A percentile compares a stretch with the other conserved stretches of the same genome.
These are phyloP conservation scores for Novumbra hubbsi DNA, from an alignment of 2,797 vertebrate species.

Conservation along the genomic window DNA sequence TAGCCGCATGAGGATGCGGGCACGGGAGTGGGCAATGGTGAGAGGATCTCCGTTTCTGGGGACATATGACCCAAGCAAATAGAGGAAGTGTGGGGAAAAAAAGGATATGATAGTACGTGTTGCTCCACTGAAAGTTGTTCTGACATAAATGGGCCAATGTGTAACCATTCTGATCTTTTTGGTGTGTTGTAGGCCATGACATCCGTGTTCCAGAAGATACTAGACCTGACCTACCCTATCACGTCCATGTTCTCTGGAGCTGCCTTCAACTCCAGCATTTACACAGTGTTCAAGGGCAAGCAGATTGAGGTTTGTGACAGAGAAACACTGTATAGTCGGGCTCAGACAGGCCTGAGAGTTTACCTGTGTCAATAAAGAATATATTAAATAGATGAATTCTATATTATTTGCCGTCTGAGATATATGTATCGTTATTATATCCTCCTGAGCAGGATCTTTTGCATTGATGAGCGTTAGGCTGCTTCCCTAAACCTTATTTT, in stretches of 20 bases:
- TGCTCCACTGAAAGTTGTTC: neutral
- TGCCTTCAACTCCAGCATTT: constrained; percentile 84
- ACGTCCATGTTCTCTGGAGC: constrained; percentile 95
- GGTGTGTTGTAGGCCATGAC: constrained; percentile 80
- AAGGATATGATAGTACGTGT: too few relatives aligned
- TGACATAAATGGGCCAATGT: neutral
- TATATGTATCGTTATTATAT: neutral
- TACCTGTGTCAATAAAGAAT: neutral
- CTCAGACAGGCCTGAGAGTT: neutral
- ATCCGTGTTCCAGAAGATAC: constrained; percentile 81
- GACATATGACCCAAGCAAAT: too few relatives aligned
- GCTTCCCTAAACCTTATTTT: neutral
- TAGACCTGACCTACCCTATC: constrained; percentile 92
- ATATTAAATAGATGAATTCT: neutral
- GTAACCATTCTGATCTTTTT: neutral
- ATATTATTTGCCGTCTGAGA: neutral
- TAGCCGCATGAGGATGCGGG: constrained; percentile 84
- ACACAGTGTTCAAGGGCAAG: constrained; percentile 81
- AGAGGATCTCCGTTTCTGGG: constrained; percentile 32
- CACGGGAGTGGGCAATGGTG: constrained; percentile 92
- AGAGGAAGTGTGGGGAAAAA: too few relatives aligned
- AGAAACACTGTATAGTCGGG: neutral
- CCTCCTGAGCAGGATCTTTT: neutral
- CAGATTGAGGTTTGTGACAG: constrained; percentile 84
- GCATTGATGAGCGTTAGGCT: neutral